Evolutionary conservation across 2,888 invertebrate species (phyloP).

Genomic region (Camponotus fellah): DNA sequence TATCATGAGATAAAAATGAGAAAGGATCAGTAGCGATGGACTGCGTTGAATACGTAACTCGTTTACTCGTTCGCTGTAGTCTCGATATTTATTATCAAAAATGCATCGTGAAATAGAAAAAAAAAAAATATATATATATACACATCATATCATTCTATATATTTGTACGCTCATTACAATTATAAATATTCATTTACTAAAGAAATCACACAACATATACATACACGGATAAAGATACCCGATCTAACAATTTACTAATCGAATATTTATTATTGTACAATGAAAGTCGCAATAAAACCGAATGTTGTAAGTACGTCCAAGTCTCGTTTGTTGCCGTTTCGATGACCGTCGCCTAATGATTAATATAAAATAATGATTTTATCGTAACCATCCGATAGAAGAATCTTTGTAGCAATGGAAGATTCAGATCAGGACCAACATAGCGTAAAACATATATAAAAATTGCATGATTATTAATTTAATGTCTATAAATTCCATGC

Average conservation of each 20-base stretch:
- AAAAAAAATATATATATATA: slow-evolving; percentile 52
- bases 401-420: slow-evolving; percentile 20
- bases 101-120: slow-evolving; percentile 20
- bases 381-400: background rate
- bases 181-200: slow-evolving; percentile 54
- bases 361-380: slow-evolving; percentile 25
- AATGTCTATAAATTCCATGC: background rate
- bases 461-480: slow-evolving; percentile 12
- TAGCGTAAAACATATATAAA: slow-evolving; percentile 11
- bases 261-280: slow-evolving; percentile 84
- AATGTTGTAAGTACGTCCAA: slow-evolving; percentile 79
- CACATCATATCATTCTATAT: slow-evolving; percentile 37
- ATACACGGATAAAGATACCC: slow-evolving; percentile 56
- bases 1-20: slow-evolving; percentile 5
- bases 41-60: slow-evolving; percentile 66
- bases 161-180: slow-evolving; percentile 47
- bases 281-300: slow-evolving; percentile 83
- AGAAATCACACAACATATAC: slow-evolving; percentile 50
- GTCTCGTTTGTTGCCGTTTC: slow-evolving; percentile 74
- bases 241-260: slow-evolving; percentile 82
- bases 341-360: slow-evolving; percentile 46
- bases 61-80: slow-evolving; percentile 77
- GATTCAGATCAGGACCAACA: slow-evolving; percentile 14
- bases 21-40: background rate
- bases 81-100: slow-evolving; percentile 68